phyloP scores from a whole-genome alignment of 2,888 invertebrate species.

The Nomada fabriciana region DNA sequence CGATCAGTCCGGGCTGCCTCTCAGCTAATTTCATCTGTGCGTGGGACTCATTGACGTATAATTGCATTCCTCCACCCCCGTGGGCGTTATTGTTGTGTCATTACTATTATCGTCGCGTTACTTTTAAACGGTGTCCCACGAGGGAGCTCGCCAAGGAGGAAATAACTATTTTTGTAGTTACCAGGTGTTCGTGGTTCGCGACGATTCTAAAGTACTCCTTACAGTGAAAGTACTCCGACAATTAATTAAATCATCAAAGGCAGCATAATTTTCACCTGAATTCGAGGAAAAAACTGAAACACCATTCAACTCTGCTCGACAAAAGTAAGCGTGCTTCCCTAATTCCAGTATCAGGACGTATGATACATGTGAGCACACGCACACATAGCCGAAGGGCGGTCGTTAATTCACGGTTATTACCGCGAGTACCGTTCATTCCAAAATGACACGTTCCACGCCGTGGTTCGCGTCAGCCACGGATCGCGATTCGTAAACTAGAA shows the following conservation, averaged over 20 bases:
- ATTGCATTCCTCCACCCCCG: conserved; percentile 33
- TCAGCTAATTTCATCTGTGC: conserved; percentile 49
- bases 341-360: neutral
- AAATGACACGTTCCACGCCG: conserved; percentile 9
- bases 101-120: conserved; percentile 40
- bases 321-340: neutral
- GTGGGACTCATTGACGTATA: conserved; percentile 53
- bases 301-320: neutral
- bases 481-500: conserved; percentile 20
- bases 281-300: neutral
- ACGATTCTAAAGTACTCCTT: neutral
- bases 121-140: conserved; percentile 17
- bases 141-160: neutral
- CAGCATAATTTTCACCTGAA: too few species aligned
- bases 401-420: conserved; percentile 19
- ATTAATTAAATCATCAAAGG: too few species aligned
- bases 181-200: conserved; percentile 4
- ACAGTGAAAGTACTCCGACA: too few species aligned
- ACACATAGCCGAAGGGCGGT: neutral
- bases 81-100: conserved; percentile 57
- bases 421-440: conserved; percentile 15
- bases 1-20: conserved; percentile 14
- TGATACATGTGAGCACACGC: neutral
- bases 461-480: neutral
- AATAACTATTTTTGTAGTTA: neutral